Conservation (phyloP, 2,797 vertebrate species). For the Phoebastria nigripes region DNA sequence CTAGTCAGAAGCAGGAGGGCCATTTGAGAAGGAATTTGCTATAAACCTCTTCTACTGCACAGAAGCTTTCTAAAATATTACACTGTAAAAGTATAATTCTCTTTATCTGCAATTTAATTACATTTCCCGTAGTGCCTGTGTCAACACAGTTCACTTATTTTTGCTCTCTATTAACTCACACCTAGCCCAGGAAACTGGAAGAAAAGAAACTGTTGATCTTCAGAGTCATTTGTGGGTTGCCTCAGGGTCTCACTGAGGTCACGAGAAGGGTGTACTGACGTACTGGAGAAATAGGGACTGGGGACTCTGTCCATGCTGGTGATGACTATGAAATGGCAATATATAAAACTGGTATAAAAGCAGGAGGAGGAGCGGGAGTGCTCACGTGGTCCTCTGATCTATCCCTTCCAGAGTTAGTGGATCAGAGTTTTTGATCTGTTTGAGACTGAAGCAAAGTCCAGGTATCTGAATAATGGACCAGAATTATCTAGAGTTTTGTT, state of each 20-base stretch:
- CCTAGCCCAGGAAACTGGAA: neutral
- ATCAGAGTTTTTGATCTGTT: neutral
- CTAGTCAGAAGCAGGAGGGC: conserved; percentile 13
- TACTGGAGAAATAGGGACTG: neutral
- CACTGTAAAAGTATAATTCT: conserved; percentile 50
- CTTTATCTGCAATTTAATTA: conserved; percentile 73
- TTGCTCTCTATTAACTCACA: conserved; percentile 38
- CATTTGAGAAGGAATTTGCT: conserved; percentile 57
- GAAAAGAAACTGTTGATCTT: neutral
- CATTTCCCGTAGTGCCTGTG: conserved; percentile 35
- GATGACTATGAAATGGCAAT: neutral
- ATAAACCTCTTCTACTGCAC: conserved; percentile 43
- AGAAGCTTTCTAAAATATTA: conserved; percentile 74
- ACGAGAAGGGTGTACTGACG: neutral
- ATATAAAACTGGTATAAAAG: neutral
- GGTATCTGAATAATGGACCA: neutral
- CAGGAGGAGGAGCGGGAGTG: neutral
- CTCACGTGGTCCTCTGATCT: neutral
- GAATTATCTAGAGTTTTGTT: neutral
- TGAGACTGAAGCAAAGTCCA: neutral
- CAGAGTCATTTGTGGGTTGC: neutral
- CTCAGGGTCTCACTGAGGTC: neutral
- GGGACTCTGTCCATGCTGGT: neutral
- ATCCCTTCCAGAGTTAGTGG: neutral
- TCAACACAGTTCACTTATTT: conserved; percentile 34